These are phyloP conservation scores for Serranus cabrilla DNA, from an alignment of 2,797 vertebrate genomes.

Conservation along the genomic window DNA sequence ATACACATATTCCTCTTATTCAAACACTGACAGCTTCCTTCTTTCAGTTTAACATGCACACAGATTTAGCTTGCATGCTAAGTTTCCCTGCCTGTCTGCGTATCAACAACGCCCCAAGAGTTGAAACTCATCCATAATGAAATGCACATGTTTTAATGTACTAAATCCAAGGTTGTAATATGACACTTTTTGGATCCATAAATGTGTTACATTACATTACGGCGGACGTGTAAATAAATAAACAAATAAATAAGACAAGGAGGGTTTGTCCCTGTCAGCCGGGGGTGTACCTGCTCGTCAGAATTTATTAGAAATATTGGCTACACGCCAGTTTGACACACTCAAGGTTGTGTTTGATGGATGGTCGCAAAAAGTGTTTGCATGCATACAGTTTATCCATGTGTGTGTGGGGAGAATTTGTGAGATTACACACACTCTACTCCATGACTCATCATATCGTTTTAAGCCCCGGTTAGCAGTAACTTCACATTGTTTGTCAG, in stretches of 20 bases:
- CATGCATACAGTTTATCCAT: slow-evolving; percentile 7
- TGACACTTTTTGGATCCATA: slow-evolving; percentile 39
- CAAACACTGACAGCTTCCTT: slow-evolving; percentile 11
- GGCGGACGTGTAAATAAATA: slow-evolving; percentile 12
- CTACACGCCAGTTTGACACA: slow-evolving; percentile 28
- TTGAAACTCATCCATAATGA: slow-evolving; percentile 40
- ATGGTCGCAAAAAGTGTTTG: slow-evolving; percentile 39
- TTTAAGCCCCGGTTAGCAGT: background rate
- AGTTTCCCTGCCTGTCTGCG: background rate
- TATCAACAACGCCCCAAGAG: slow-evolving; percentile 19
- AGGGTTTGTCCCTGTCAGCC: slow-evolving; percentile 20
- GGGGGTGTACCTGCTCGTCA: slow-evolving; percentile 13
- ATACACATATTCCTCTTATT: slow-evolving; percentile 1
- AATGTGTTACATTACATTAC: slow-evolving; percentile 54
- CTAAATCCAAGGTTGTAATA: slow-evolving; percentile 35
- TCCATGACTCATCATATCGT: slow-evolving; percentile 20
- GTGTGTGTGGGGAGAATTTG: background rate
- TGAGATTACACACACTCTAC: slow-evolving; percentile 1
- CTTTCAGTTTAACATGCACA: slow-evolving; percentile 13
- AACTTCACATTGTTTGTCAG: slow-evolving; percentile 1
- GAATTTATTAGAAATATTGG: slow-evolving; percentile 35
- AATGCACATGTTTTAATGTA: slow-evolving; percentile 38
- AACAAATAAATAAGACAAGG: slow-evolving; percentile 27
- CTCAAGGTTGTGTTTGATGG: slow-evolving; percentile 50
- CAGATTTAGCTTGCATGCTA: slow-evolving; percentile 21